Base-by-base conservation (phyloP, 1,140 invertebrate genomes). In the Babylonia areolata region DNA sequence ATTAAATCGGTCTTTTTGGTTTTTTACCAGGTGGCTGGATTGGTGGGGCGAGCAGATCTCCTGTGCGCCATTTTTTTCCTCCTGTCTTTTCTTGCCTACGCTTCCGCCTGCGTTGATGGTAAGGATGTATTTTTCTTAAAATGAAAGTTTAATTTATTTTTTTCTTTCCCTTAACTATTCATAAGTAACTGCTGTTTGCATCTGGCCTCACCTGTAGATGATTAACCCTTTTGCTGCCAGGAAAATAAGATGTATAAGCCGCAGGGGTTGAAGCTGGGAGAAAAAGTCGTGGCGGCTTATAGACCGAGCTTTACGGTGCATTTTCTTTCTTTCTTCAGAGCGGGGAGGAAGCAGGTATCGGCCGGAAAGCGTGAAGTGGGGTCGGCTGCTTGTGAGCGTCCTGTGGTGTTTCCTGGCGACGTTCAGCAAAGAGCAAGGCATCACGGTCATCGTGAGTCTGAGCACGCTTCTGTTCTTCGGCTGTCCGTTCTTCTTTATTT, bases 31-130 rank as follows among this genome's bases (percentile, higher is more conserved):
- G 98, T 99, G 12, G 97, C 98, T 11, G 98, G 97, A n/a, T 96
- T 99, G 85, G 98, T 99, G 33, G 98, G 99, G 20, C 95, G 98
- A 89, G 98, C 98, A 12, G 98, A 99, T 94, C 94, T 99, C 33
- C 94, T 98, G 83, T 97, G 96, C 93, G 96, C 97, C 42, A 94
- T 97, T 31, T 96, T 97, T 88, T 97, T 97, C 91, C 96, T 97
- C 88, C 83, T 96, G 58, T 96, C 96, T 84, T 96, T 98, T 89
- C 95, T 98, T 86, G 96, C 96, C 75, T 99, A 98, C 94, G 96
- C 91, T 9, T 89, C 89, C 42, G 85, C 91, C 23, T 93, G 91
- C 88, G 69, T 86, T 9, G 81, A 79, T 87, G 89, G 93, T 93
- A 90, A 84, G 87, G 46, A 20, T 11, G 6, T 51, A 11, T 51